Evolutionary conservation across 2,888 invertebrate species (phyloP).

Genomic region (Brassicogethes aeneus): DNA sequence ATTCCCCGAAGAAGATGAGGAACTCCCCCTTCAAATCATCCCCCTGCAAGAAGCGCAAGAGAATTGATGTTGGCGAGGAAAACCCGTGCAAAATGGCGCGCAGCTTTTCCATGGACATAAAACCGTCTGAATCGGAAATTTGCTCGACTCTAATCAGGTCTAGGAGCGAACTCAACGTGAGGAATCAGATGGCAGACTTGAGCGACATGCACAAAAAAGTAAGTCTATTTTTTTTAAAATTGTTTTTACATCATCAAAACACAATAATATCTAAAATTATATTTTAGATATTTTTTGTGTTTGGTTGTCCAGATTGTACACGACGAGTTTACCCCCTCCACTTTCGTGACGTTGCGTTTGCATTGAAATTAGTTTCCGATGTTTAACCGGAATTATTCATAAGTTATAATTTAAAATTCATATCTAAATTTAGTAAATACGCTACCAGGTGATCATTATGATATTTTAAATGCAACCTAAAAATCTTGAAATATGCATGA

Average conservation of each 20-base stretch:
- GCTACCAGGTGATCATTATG: too few species aligned
- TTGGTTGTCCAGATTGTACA: too few species aligned
- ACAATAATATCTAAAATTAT: too few species aligned
- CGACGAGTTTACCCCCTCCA: too few species aligned
- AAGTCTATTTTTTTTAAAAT: slow-evolving; percentile 12
- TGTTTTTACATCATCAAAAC: slow-evolving; percentile 2
- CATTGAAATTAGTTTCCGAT: too few species aligned
- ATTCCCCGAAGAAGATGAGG: slow-evolving; percentile 32
- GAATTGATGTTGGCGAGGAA: slow-evolving; percentile 37
- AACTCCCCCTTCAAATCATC: slow-evolving; percentile 22
- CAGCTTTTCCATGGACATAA: slow-evolving; percentile 52
- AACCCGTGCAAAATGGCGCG: slow-evolving; percentile 44
- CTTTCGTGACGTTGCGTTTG: too few species aligned
- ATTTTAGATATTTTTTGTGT: too few species aligned
- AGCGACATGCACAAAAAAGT: slow-evolving; percentile 59
- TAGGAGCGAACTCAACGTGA: slow-evolving; percentile 19
- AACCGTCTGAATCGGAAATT: slow-evolving; percentile 25
- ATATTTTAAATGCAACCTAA: too few species aligned
- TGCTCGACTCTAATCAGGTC: slow-evolving; percentile 11
- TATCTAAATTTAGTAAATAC: too few species aligned
- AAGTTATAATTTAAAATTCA: too few species aligned
- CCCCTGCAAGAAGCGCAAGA: slow-evolving; percentile 43
- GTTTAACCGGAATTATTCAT: too few species aligned
- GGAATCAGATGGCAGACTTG: slow-evolving; percentile 39
- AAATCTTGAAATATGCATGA: too few species aligned